Base-by-base conservation (phyloP, 2,797 vertebrate genomes). In the Lagocephalus sceleratus region DNA sequence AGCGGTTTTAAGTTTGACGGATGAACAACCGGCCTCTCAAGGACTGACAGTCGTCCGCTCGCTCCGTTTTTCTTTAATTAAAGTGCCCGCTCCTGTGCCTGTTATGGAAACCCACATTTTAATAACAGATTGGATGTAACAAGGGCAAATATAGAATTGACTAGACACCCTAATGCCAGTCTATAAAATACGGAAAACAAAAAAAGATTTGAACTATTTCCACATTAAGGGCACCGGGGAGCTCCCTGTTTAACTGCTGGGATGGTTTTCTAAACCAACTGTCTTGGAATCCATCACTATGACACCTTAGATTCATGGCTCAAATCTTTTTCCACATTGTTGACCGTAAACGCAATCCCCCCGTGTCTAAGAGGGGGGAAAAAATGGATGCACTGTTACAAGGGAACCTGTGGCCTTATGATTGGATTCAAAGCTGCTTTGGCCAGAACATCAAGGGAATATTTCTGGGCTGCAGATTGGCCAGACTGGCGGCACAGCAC, bases 341-440 rank as follows among this genome's bases (percentile, higher is more conserved):
- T 76, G 79, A 79, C 75, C 64, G 62, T 75, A 79, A 83, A 83
- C 71, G 68, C 79, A 86, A 82, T 77, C 65, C 84, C 76, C 79
- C 49, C 40, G 69, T 69, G 79, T 74, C 76, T 73, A 75, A 66
- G 73, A 68, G 32, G 32, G 32, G 32, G 72, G 77, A 64, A 76
- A 89, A 87, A 87, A 88, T 82, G 86, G 85, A 87, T 81, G 78
- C 64, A 69, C 78, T 84, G 84, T 88, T 87, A 83, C 86, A 88
- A 82, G 84, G 76, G 69, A 87, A 88, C 83, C 86, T 84, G 79
- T 71, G 82, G 85, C 79, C 84, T 73, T 83, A 78, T 85, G 88
- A 88, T 87, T 83, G 76, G 77, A 90, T 90, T 90, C 83, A 89
- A 88, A 87, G 86, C 88, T 88, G 87, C 79, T 78, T 81, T 85